Percentiles rank a stretch among this genome's conserved stretches.
These are phyloP conservation scores for Champsocephalus esox DNA, from an alignment of 2,797 vertebrate species.

Conservation along the genomic window DNA sequence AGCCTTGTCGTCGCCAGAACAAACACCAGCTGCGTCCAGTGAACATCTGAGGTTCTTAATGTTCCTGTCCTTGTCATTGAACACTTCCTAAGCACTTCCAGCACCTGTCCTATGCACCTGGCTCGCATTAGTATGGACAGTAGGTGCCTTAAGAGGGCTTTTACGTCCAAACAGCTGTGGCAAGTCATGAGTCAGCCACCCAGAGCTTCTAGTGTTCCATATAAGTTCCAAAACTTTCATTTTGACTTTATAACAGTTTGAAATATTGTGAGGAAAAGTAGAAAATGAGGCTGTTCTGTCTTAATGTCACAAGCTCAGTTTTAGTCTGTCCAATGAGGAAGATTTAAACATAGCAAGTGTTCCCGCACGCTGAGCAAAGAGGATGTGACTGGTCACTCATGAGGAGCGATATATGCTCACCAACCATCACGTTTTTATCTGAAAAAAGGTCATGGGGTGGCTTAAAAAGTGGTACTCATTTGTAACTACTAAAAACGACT, in stretches of 20 bases:
- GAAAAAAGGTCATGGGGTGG: not conserved
- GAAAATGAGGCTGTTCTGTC: not conserved
- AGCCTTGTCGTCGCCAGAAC: not conserved
- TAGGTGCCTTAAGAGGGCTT: constrained; percentile 3
- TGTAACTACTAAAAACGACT: not conserved
- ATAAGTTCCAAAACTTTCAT: not conserved
- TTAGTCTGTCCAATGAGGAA: constrained; percentile 13
- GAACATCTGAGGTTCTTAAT: constrained; percentile 11
- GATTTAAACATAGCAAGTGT: not conserved
- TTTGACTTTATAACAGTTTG: not conserved
- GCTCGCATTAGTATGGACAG: constrained; percentile 22
- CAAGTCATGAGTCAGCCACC: constrained; percentile 17
- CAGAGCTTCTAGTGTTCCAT: not conserved
- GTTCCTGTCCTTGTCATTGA: constrained; percentile 22
- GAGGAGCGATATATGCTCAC: not conserved
- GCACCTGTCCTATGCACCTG: constrained; percentile 34
- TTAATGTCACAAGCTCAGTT: not conserved
- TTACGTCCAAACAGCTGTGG: constrained; percentile 25
- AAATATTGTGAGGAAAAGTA: not conserved
- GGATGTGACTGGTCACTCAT: not conserved
- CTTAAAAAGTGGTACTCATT: not conserved
- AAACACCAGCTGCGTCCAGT: constrained; percentile 5
- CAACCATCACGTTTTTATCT: not conserved
- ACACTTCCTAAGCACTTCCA: constrained; percentile 9
- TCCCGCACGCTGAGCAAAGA: constrained; percentile 4